phyloP scores from a whole-genome alignment of 2,113 vertebrate genomes.

The Catagonus wagneri region DNA sequence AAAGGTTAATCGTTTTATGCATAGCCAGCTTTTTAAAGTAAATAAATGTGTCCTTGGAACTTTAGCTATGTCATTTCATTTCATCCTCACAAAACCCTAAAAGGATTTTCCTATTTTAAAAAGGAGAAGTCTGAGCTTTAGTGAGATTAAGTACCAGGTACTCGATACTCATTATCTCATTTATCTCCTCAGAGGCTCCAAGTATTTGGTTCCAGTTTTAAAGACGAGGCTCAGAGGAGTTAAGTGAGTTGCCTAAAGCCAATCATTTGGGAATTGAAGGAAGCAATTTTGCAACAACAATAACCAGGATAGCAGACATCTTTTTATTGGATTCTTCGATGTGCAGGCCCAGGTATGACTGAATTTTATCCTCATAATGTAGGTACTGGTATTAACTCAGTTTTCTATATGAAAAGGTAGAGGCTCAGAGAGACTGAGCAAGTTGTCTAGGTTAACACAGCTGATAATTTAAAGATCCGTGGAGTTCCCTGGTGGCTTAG shows the following conservation, averaged over 20 bases:
- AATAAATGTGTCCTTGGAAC: neutral
- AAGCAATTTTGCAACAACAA: neutral
- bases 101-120: neutral
- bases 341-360: neutral
- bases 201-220: neutral
- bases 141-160: neutral
- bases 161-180: neutral
- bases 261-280: neutral
- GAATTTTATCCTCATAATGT: neutral
- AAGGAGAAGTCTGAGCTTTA: conserved; percentile 16
- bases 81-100: neutral
- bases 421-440: conserved; percentile 25
- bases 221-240: neutral
- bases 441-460: neutral
- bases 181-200: neutral
- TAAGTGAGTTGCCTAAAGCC: neutral
- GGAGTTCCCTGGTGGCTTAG: no score
- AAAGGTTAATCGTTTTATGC: neutral
- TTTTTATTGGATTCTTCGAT: neutral
- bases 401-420: neutral
- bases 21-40: neutral
- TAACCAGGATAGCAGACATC: no score
- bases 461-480: neutral
- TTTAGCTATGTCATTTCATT: neutral
- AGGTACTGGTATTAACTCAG: neutral